A percentile compares a stretch with the other conserved stretches of the same genome.
Conservation (phyloP, 1,140 invertebrate genomes). For the Neomicropteryx cornuta region DNA sequence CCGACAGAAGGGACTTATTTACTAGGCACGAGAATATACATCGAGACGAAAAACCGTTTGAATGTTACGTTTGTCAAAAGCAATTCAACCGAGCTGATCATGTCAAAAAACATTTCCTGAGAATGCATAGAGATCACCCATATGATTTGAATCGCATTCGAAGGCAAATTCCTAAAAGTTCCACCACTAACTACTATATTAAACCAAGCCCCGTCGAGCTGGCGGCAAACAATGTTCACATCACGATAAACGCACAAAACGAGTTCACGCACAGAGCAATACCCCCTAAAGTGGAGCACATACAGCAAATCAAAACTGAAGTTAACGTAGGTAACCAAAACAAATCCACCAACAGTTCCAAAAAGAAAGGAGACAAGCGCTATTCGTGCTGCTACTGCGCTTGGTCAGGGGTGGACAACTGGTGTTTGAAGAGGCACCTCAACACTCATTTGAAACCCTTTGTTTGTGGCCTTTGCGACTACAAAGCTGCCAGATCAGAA, state of each 20-base stretch:
- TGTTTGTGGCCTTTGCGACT: slow-evolving; percentile 79
- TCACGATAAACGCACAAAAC: no score
- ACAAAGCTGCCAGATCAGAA: slow-evolving; percentile 80
- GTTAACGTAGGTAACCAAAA: no score
- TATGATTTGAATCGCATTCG: slow-evolving; percentile 79
- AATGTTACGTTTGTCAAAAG: slow-evolving; percentile 84
- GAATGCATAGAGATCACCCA: slow-evolving; percentile 78
- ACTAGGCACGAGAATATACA: slow-evolving; percentile 95
- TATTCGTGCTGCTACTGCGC: slow-evolving; percentile 80
- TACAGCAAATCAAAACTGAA: slow-evolving; percentile 23
- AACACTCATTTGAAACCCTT: slow-evolving; percentile 89
- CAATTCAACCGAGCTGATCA: slow-evolving; percentile 92
- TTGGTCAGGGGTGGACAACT: slow-evolving; percentile 88
- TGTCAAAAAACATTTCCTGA: slow-evolving; percentile 85
- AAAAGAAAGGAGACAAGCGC: slow-evolving; percentile 44
- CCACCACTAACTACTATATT: slow-evolving; percentile 17
- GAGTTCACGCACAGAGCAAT: no score
- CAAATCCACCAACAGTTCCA: slow-evolving; percentile 14
- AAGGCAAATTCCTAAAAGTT: slow-evolving; percentile 39
- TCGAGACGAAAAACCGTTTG: slow-evolving; percentile 84
- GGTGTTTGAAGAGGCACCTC: slow-evolving; percentile 82
- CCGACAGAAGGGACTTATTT: slow-evolving; percentile 85
- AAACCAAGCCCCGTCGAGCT: slow-evolving; percentile 14
- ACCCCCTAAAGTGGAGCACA: slow-evolving; percentile 25
- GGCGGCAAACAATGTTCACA: slow-evolving; percentile 1